Evolutionary conservation across 2,113 vertebrate species (phyloP), one percentile per base, ranked within the genome.

Genomic region (Menura novaehollandiae): DNA sequence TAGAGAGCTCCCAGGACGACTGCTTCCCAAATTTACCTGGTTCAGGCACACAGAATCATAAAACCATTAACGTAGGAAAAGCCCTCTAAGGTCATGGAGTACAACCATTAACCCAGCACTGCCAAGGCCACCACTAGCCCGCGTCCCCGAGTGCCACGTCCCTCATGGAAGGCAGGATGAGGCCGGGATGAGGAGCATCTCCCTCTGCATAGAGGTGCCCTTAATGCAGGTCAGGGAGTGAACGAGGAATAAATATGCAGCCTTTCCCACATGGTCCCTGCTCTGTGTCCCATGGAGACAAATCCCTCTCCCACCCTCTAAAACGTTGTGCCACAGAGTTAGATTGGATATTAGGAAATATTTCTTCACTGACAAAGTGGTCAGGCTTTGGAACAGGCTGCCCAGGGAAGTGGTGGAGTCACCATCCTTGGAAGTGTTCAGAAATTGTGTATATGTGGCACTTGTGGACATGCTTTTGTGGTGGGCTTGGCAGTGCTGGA

Each of bases 61-160:
- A 53, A 41, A 62, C n/a, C 12, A 4, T 62, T 23, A 23, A 47
- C 32, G 62, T 9, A 9, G 6, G 11, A 15, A 55, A 62, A 68
- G 13, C 10, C 17, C 30, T 62, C 30, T 27, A 15, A 76, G 30
- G 7, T 69, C 47, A 41, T 75, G 0, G 0, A 23, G 14, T 35
- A 30, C n/a, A 68, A 4, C 13, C 27, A 51, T 24, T 88, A 6
- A 37, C 14, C 41, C 55, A 41, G 62, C 55, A 55, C 41, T 76
- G n/a, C 71, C 39, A 55, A 47, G 17, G 39, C 47, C 47, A 35
- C 6, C n/a, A 6, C 14, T 41, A n/a, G 21, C 9, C 21, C n/a
- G 3, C 35, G 55, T 62, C 41, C 56, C 63, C 71, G 69, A 6
- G 32, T 62, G 63, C 21, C 88, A 55, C 63, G 75, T 64, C 21